Percentiles rank a stretch among this genome's conserved stretches.
Conservation (phyloP, 2,888 invertebrate species). For the Desoria tigrina region DNA sequence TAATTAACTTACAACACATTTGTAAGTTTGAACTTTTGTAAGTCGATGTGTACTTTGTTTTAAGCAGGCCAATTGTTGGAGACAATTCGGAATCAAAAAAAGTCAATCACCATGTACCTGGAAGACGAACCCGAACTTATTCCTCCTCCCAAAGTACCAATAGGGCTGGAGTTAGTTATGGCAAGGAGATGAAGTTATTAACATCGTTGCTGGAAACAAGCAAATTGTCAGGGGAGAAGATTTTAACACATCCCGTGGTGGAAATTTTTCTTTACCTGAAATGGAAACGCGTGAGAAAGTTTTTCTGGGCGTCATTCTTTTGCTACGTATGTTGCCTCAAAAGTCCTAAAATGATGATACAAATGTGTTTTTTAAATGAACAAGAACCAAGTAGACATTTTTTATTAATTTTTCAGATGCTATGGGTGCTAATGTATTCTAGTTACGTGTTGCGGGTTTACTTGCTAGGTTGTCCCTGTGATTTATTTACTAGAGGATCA, state of each 20-base stretch:
- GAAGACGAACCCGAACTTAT: not conserved
- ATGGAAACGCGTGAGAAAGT: slow-evolving; percentile 46
- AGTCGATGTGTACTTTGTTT: not conserved
- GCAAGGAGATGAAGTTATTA: slow-evolving; percentile 37
- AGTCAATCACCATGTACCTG: slow-evolving; percentile 1
- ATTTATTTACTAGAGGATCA: slow-evolving; percentile 15
- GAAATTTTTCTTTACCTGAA: slow-evolving; percentile 47
- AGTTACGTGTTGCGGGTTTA: slow-evolving; percentile 47
- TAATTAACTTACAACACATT: not conserved
- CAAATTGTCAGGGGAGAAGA: slow-evolving; percentile 29
- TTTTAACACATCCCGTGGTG: slow-evolving; percentile 46
- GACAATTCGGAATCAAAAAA: not conserved
- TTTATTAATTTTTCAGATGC: slow-evolving; percentile 33
- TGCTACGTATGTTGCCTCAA: slow-evolving; percentile 47
- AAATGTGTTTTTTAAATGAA: slow-evolving; percentile 1
- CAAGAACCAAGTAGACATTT: not conserved
- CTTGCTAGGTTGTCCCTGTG: slow-evolving; percentile 46
- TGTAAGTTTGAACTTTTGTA: not conserved
- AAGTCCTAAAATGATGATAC: too few species aligned
- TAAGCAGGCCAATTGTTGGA: slow-evolving; percentile 23
- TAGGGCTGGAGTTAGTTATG: not conserved
- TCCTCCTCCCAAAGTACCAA: slow-evolving; percentile 23
- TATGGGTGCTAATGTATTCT: slow-evolving; percentile 48
- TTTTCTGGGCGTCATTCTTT: slow-evolving; percentile 40
- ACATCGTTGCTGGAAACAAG: slow-evolving; percentile 31